These are phyloP conservation scores for Nettapus auritus DNA, from an alignment of 2,113 vertebrate species.

Conservation along the genomic window DNA sequence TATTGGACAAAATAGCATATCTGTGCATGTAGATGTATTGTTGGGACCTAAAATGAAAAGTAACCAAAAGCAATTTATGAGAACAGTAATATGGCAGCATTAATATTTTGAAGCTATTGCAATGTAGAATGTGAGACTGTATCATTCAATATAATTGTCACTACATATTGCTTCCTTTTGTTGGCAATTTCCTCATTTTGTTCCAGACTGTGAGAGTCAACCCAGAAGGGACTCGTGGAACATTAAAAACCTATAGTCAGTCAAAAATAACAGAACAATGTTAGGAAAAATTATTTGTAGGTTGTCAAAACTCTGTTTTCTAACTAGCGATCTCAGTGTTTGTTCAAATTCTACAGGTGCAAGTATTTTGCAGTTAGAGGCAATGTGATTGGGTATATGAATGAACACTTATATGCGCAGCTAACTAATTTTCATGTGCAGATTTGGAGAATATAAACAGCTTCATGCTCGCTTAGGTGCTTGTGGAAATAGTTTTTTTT, in stretches of 20 bases:
- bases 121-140: not conserved
- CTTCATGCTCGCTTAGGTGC: conserved; percentile 41
- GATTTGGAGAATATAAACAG: conserved; percentile 27
- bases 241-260: not conserved
- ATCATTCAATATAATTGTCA: not conserved
- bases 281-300: not conserved
- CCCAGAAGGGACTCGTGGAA: not conserved
- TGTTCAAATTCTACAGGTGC: not conserved
- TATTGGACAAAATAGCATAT: not conserved
- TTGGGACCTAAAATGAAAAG: not conserved
- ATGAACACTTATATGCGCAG: not conserved
- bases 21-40: not conserved
- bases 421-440: not conserved
- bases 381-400: not conserved
- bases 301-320: not conserved
- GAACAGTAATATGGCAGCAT: not conserved
- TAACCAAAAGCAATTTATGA: not conserved
- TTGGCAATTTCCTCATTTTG: not conserved
- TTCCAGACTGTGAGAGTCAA: conserved; percentile 5
- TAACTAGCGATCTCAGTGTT: not conserved
- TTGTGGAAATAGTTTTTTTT: conserved; percentile 9
- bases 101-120: not conserved
- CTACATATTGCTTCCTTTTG: not conserved
- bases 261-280: not conserved
- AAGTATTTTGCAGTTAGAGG: not conserved